Evolutionary conservation across 2,113 vertebrate species (phyloP).

Genomic region (Callorhinus ursinus): DNA sequence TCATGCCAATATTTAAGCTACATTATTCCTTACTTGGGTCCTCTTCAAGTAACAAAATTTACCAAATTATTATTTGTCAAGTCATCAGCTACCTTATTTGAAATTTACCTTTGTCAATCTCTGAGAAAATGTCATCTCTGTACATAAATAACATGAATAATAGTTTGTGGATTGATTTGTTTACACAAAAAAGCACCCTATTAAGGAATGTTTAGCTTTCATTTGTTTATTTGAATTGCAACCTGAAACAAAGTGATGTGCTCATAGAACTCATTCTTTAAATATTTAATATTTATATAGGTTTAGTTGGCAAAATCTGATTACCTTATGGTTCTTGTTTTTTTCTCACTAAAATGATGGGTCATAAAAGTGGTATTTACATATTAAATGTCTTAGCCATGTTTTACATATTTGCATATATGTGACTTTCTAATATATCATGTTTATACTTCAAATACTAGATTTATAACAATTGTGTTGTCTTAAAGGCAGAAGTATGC

Average conservation of each 20-base stretch:
- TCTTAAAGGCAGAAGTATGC: not conserved
- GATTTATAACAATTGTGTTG: not conserved
- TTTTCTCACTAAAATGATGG: not conserved
- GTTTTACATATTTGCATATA: not conserved
- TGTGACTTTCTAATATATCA: not conserved
- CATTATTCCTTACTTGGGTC: not conserved
- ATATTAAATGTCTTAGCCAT: not conserved
- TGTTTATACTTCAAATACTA: not conserved
- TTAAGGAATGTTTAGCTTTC: not conserved
- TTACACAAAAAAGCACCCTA: not conserved
- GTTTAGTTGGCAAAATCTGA: not conserved
- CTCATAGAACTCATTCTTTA: not conserved
- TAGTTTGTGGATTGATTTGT: not conserved
- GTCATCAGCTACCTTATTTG: not conserved
- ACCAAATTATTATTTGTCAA: not conserved
- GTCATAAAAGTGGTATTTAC: not conserved
- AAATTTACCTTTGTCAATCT: not conserved
- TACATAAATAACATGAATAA: not conserved
- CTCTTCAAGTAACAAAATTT: not conserved
- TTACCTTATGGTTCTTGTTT: not conserved
- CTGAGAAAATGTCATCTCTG: not conserved
- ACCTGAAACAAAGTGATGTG: not conserved
- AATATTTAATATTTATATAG: not conserved
- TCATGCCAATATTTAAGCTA: not conserved
- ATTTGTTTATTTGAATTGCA: not conserved